Base-by-base conservation (phyloP, 1,140 invertebrate genomes). In the Drosophila athabasca region DNA sequence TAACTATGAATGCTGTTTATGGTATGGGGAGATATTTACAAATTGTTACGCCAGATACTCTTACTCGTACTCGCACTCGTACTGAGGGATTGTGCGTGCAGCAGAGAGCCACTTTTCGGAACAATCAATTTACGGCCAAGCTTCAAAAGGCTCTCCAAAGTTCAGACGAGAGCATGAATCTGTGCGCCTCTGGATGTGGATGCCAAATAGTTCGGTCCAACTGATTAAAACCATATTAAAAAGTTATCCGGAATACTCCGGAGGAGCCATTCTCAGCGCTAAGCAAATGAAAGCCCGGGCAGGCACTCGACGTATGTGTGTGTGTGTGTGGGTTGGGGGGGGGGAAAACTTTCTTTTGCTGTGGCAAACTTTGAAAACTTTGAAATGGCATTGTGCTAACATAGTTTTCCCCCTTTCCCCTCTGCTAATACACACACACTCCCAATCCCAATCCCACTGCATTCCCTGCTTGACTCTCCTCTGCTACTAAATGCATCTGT, bases 181-280 rank as follows among this genome's bases (percentile, higher is more conserved):
- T 75, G 53, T 80, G 66, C 44, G 35, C 39, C 24, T 39, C 44
- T 19, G 17, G 17, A 19, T 19, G 17, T 19, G 39, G 26, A 52
- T 60, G 13, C 22, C 17, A 31, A 26, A 41, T 35, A 57, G 31
- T 61, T 65, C 45, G 17, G 29, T 79, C 55, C 57, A 84, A 87
- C 81, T 85, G 82, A 85, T 85, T 85, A 85, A 85, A 85, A 85
- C 68, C 82, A 75, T 77, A 85, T 85, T 85, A 85, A 87, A 87
- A 85, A 85, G 81, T 85, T 85, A 85, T 69, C 73, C 62, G 58
- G 59, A 75, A 50, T 66, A 74, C 61, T 55, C 44, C 49, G 35
- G 54, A 58, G 49, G 49, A 54, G 70, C 69, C 15, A 54, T 71
- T 62, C 51, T 41, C 26, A 68, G 69, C 11, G 35, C 69, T 72